Conservation (phyloP, 2,797 vertebrate genomes). For the Lepus townsendii region DNA sequence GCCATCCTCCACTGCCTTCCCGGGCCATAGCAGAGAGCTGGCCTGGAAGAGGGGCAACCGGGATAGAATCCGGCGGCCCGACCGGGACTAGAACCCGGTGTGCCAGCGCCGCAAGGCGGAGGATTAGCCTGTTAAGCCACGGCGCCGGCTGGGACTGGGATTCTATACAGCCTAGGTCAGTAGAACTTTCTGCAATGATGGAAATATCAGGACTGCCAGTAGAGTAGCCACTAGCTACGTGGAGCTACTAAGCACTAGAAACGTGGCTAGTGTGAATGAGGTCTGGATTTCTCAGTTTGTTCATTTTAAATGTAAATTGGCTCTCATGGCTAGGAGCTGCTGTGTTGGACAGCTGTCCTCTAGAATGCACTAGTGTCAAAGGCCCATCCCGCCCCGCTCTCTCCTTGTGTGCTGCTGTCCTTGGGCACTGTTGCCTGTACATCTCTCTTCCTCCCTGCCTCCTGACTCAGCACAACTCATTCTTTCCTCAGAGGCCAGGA, state of each 20-base stretch:
- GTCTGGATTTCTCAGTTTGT: conserved; percentile 1
- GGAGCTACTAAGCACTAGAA: not conserved
- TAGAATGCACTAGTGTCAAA: not conserved
- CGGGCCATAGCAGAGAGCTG: too few species aligned
- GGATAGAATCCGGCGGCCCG: too few species aligned
- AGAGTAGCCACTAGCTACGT: not conserved
- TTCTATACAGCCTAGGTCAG: not conserved
- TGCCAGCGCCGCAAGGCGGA: too few species aligned
- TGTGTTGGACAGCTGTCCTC: not conserved
- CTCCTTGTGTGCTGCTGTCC: not conserved
- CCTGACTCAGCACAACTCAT: not conserved
- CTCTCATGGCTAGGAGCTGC: not conserved
- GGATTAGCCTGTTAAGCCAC: too few species aligned
- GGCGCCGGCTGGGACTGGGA: not conserved
- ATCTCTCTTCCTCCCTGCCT: not conserved
- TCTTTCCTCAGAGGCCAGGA: not conserved
- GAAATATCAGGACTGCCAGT: not conserved
- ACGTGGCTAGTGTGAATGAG: not conserved
- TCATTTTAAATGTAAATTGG: not conserved
- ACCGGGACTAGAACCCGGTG: too few species aligned
- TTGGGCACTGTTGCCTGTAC: not conserved
- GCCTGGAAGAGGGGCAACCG: too few species aligned
- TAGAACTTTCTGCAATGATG: not conserved
- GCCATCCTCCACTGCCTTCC: too few species aligned
- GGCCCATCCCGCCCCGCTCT: not conserved